Evolutionary conservation across 1,140 invertebrate genomes (phyloP).

Genomic region (Coenobita brevimanus): DNA sequence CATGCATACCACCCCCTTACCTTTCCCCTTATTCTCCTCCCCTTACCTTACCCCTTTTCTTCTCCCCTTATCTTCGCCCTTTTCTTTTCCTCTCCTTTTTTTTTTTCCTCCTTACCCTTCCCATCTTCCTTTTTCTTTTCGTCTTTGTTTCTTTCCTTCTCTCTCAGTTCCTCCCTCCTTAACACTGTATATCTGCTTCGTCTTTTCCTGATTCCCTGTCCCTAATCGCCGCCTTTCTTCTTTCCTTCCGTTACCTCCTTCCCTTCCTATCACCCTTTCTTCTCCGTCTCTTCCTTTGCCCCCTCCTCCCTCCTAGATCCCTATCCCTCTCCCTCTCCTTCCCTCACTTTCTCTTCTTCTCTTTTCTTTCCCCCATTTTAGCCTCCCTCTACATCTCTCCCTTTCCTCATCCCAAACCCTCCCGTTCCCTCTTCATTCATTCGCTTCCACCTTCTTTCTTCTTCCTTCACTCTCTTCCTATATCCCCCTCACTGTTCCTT

Average conservation of each 20-base stretch:
- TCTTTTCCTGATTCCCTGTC: background rate
- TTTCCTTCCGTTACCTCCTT: background rate
- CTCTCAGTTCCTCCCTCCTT: slow-evolving; percentile 1
- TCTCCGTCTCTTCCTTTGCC: background rate
- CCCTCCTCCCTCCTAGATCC: background rate
- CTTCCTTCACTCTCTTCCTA: background rate
- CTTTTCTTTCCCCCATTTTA: background rate
- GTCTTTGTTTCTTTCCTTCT: background rate
- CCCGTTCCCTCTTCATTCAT: no score
- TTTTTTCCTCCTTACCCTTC: background rate
- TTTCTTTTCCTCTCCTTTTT: background rate
- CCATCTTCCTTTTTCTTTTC: background rate
- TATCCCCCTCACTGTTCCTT: background rate
- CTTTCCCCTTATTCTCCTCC: no score
- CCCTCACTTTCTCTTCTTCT: background rate
- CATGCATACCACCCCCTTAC: no score
- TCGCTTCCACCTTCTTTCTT: background rate
- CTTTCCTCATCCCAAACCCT: background rate
- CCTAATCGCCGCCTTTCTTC: no score
- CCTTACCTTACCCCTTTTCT: no score
- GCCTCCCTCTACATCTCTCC: background rate
- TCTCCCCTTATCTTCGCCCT: no score
- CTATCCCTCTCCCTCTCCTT: background rate
- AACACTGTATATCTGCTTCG: background rate
- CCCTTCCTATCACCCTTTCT: background rate